A percentile compares a stretch with the other conserved stretches of the same genome.
phyloP scores from a whole-genome alignment of 2,888 invertebrate species.

The Dolichopus griseipennis region DNA sequence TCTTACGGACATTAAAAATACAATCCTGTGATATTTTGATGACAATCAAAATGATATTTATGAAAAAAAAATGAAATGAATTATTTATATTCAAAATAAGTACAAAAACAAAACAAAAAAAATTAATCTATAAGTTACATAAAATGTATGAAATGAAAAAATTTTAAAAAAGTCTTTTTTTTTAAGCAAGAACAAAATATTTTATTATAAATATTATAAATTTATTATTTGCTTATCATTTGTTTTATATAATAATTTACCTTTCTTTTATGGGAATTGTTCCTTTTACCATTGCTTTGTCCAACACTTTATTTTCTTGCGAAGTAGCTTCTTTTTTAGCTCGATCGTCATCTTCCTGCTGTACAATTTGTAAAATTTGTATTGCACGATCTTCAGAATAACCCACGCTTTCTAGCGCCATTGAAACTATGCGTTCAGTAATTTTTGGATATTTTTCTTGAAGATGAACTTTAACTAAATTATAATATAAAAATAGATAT shows the following conservation, averaged over 20 bases:
- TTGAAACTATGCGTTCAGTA: constrained; percentile 69
- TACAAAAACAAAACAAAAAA: neutral
- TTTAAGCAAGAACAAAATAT: too few relatives aligned
- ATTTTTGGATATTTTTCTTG: constrained; percentile 65
- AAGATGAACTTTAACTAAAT: constrained; percentile 58
- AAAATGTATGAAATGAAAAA: neutral
- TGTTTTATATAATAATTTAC: neutral
- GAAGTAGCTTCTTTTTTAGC: constrained; percentile 26
- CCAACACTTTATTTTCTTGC: neutral
- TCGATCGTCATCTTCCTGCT: constrained; percentile 52
- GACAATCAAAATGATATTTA: neutral
- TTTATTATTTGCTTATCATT: too few relatives aligned
- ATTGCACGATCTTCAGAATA: constrained; percentile 74
- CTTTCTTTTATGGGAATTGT: neutral
- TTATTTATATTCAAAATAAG: neutral
- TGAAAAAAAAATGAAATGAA: neutral
- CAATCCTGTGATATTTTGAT: neutral
- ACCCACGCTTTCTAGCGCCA: constrained; percentile 82
- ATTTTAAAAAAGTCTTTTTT: neutral
- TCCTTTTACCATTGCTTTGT: too few relatives aligned
- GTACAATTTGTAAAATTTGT: constrained; percentile 63
- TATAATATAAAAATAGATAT: constrained; percentile 12
- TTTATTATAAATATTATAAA: neutral
- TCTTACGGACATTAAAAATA: too few relatives aligned
- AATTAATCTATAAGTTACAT: neutral